These are phyloP conservation scores for Sinocyclocheilus maitianheensis DNA, from an alignment of 2,113 vertebrate species.

Conservation along the genomic window DNA sequence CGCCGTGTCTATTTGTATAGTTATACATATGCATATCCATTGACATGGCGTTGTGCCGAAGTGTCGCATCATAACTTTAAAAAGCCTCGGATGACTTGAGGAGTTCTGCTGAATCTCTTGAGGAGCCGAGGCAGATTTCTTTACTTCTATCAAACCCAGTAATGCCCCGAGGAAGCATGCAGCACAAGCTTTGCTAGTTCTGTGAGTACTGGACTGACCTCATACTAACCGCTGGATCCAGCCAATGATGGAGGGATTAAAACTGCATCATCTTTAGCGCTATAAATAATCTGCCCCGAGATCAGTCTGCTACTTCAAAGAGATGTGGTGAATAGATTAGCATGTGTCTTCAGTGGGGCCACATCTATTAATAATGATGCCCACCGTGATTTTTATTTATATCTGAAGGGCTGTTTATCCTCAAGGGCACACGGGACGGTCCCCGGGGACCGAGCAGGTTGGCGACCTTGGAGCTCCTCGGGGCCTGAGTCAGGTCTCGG, in stretches of 20 bases:
- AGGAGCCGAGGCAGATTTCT: slow-evolving; percentile 38
- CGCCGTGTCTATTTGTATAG: slow-evolving; percentile 31
- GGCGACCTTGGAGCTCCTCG: slow-evolving; percentile 47
- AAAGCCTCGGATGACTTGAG: slow-evolving; percentile 17
- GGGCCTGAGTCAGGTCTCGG: slow-evolving; percentile 59
- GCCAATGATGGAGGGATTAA: slow-evolving; percentile 61
- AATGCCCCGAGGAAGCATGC: slow-evolving; percentile 30
- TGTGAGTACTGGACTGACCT: slow-evolving; percentile 40
- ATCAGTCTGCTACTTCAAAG: slow-evolving; percentile 74
- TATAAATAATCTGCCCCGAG: slow-evolving; percentile 76
- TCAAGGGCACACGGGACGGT: slow-evolving; percentile 39
- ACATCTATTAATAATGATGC: slow-evolving; percentile 69
- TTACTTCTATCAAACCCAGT: slow-evolving; percentile 40
- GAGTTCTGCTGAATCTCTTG: slow-evolving; percentile 24
- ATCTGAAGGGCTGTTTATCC: slow-evolving; percentile 58
- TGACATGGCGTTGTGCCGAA: slow-evolving; percentile 27
- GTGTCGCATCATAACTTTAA: slow-evolving; percentile 36
- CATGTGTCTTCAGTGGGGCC: slow-evolving; percentile 65
- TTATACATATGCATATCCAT: slow-evolving; percentile 39
- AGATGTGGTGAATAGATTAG: slow-evolving; percentile 70
- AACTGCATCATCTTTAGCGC: slow-evolving; percentile 62
- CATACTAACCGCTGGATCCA: slow-evolving; percentile 24
- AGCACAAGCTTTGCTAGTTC: slow-evolving; percentile 28
- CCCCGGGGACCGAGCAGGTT: slow-evolving; percentile 52
- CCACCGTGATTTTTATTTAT: slow-evolving; percentile 47